Evolutionary conservation across 1,140 invertebrate species (phyloP).

Genomic region (Antheraea pernyi): DNA sequence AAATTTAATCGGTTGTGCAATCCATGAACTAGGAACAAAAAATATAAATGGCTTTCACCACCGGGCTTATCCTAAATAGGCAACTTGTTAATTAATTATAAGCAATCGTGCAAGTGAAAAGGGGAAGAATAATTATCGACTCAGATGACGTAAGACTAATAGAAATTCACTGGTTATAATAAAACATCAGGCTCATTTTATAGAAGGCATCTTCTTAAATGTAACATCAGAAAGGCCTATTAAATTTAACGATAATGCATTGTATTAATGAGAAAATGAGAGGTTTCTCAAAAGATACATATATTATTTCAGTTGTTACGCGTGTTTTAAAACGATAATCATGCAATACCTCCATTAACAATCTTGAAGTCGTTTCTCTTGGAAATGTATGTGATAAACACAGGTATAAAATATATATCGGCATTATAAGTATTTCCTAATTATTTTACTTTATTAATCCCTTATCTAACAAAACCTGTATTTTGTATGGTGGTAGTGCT

Average conservation of each 20-base stretch:
- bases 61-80: neutral
- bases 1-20: neutral
- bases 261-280: neutral
- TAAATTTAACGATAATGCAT: neutral
- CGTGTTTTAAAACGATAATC: neutral
- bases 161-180: neutral
- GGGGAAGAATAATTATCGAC: neutral
- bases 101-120: slow-evolving; percentile 4
- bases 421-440: too few relatives aligned
- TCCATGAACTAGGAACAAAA: neutral
- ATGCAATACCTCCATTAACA: neutral
- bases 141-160: neutral
- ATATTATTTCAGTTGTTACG: neutral
- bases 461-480: too few relatives aligned
- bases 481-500: too few relatives aligned
- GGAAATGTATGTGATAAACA: too few relatives aligned
- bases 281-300: neutral
- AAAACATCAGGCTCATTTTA: neutral
- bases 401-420: too few relatives aligned
- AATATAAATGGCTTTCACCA: neutral
- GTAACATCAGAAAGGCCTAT: neutral
- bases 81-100: slow-evolving; percentile 5
- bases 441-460: too few relatives aligned
- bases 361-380: neutral
- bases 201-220: neutral